Evolutionary conservation across 2,113 vertebrate species (phyloP), one percentile per base, ranked within the genome.

Genomic region (Fulmarus glacialis): DNA sequence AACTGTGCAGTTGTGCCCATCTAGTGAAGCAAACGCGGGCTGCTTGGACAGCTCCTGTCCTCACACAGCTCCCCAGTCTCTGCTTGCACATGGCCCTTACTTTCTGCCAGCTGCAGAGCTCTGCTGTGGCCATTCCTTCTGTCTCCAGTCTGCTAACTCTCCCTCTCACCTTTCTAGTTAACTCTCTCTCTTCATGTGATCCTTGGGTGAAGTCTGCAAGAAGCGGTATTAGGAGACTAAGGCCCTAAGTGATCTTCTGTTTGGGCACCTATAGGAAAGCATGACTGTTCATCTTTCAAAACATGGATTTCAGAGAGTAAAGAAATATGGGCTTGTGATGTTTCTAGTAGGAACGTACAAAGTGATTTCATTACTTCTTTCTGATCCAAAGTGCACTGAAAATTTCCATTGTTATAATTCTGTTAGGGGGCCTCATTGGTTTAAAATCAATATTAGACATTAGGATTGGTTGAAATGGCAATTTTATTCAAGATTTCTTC

Each of bases 21-120:
- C 18, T 19, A 27, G n/a, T 8, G 58, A 53, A 6, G 53, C 27
- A 56, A 38, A 26, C 0, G 0, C 6, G 3, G 26, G 34, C n/a
- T 75, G 20, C 58, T 24, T 78, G 78, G 60, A 64, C 73, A 91
- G 77, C 70, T 89, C 40, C 71, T 60, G 34, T 11, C 52, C 43
- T 75, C 56, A 10, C 6, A 8, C 0, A 1, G 21, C 47, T 50
- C 34, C 52, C 20, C 0, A 4, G 6, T 12, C 14, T 16, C 66
- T 14, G 19, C 53, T 62, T 21, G 17, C 55, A 7, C 23, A 20
- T 9, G 26, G 68, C 68, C 45, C 38, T 40, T 38, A 13, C 36
- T 26, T 78, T 48, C 71, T 11, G 24, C 15, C 26, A 22, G 34
- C 53, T 34, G 27, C 58, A 10, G 29, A 58, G 71, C 55, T 62